Evolutionary conservation across 2,888 invertebrate species (phyloP).

Genomic region (Ornithoptera alexandrae): DNA sequence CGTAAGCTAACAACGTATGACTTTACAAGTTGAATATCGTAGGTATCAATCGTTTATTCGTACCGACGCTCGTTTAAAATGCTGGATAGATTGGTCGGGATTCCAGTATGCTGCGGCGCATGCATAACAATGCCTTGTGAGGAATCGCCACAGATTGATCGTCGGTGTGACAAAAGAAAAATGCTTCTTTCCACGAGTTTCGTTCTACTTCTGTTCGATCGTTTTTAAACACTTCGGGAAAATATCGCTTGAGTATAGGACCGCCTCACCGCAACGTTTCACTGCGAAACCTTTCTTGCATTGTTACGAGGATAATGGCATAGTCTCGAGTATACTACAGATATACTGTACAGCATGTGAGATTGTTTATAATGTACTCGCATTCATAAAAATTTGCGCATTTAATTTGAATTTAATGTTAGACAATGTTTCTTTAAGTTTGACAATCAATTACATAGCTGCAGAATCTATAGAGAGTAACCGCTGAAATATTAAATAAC

Average conservation of each 20-base stretch:
- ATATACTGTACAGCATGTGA: not conserved
- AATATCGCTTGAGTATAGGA: not conserved
- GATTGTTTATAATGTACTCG: not conserved
- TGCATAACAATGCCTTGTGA: slow-evolving; percentile 29
- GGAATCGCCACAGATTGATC: slow-evolving; percentile 24
- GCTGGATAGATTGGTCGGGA: slow-evolving; percentile 29
- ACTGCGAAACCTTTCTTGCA: slow-evolving; percentile 39
- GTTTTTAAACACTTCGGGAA: slow-evolving; percentile 5
- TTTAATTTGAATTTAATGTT: too few relatives aligned
- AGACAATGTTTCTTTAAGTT: too few relatives aligned
- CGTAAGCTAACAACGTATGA: slow-evolving; percentile 20
- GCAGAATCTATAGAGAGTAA: too few relatives aligned
- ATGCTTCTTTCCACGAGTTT: slow-evolving; percentile 13
- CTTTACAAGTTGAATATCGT: slow-evolving; percentile 25
- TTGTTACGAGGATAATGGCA: slow-evolving; percentile 46
- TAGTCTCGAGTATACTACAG: not conserved
- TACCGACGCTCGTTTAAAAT: slow-evolving; percentile 33
- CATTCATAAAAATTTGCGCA: not conserved
- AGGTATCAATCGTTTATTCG: slow-evolving; percentile 31
- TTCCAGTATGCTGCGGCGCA: slow-evolving; percentile 23
- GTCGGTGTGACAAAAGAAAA: slow-evolving; percentile 22
- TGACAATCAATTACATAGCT: too few relatives aligned
- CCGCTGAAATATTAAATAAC: too few relatives aligned
- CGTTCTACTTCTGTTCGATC: slow-evolving; percentile 7
- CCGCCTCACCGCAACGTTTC: slow-evolving; percentile 37